These are phyloP conservation scores for Empidonax alnorum DNA, from an alignment of 2,113 vertebrate species.

Conservation along the genomic window DNA sequence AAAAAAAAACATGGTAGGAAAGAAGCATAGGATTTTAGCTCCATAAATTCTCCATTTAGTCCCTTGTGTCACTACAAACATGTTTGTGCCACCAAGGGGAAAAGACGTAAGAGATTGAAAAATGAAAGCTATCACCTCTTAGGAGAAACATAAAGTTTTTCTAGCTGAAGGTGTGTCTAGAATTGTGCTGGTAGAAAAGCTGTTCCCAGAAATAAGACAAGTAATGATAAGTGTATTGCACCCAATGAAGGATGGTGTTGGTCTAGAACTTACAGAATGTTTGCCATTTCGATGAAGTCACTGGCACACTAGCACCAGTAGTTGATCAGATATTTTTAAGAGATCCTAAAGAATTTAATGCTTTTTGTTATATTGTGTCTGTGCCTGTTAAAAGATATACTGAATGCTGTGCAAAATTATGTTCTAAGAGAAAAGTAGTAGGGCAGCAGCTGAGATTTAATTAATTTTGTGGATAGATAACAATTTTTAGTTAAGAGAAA, in stretches of 20 bases:
- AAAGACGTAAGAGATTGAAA: neutral
- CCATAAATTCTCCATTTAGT: neutral
- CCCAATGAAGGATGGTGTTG: accelerated
- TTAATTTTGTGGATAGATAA: neutral
- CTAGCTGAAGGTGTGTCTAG: neutral
- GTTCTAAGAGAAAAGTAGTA: neutral
- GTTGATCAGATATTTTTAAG: neutral
- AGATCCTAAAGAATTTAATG: neutral
- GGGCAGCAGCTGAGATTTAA: neutral
- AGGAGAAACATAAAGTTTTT: neutral
- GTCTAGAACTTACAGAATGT: neutral
- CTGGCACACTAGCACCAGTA: neutral
- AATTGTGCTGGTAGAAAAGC: neutral
- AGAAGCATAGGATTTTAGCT: neutral
- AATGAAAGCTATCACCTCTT: neutral
- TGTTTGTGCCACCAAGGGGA: neutral
- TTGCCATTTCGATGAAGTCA: neutral
- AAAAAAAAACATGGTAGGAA: neutral
- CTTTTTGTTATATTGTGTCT: neutral
- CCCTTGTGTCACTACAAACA: neutral
- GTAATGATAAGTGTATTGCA: neutral
- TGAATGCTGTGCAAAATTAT: neutral
- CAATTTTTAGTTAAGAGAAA: neutral
- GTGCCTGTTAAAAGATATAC: neutral
- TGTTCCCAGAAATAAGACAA: neutral